Conservation (phyloP, 2,888 invertebrate genomes). For the Apocheima hispidaria region DNA sequence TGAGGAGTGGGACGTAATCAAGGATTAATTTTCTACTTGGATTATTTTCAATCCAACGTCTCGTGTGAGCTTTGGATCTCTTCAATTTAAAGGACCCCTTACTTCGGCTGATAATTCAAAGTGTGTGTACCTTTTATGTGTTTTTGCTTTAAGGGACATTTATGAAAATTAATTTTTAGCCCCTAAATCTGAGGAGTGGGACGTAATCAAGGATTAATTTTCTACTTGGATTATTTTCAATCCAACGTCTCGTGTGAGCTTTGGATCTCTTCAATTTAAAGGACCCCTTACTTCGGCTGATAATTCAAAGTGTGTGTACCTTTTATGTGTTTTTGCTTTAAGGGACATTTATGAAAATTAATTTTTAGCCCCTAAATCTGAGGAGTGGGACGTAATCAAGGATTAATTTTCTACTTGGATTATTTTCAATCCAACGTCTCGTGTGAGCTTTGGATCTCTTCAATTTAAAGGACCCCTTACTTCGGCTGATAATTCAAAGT, state of each 20-base stretch:
- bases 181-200: slow-evolving; percentile 68
- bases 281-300: slow-evolving; percentile 63
- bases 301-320: slow-evolving; percentile 55
- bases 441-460: slow-evolving; percentile 77
- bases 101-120: slow-evolving; percentile 64
- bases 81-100: slow-evolving; percentile 74
- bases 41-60: slow-evolving; percentile 83
- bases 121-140: slow-evolving; percentile 37
- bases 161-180: slow-evolving; percentile 4
- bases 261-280: slow-evolving; percentile 78
- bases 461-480: slow-evolving; percentile 72
- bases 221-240: slow-evolving; percentile 86
- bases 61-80: slow-evolving; percentile 76
- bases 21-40: slow-evolving; percentile 85
- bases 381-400: slow-evolving; percentile 76
- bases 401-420: slow-evolving; percentile 86
- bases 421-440: slow-evolving; percentile 82
- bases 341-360: slow-evolving; percentile 8
- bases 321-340: slow-evolving; percentile 36
- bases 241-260: slow-evolving; percentile 76
- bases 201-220: slow-evolving; percentile 84
- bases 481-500: slow-evolving; percentile 63
- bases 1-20: slow-evolving; percentile 74
- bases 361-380: slow-evolving; percentile 61
- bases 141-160: slow-evolving; percentile 16